Base-by-base conservation (phyloP, 2,113 vertebrate genomes). In the Gila orcuttii region DNA sequence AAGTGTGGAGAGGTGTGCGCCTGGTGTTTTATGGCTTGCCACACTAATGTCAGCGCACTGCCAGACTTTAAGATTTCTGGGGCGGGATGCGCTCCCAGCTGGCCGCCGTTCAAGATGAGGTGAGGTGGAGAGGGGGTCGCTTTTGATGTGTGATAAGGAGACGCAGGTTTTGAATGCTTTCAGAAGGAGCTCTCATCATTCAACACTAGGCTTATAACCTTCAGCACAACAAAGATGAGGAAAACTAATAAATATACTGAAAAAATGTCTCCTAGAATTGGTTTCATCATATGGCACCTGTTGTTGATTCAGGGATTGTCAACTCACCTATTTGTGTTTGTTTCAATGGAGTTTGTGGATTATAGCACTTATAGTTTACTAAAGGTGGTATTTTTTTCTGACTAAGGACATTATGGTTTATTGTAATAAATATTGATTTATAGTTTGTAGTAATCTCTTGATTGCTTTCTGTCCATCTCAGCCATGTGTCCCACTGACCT, bases 401-500 rank as follows among this genome's bases (percentile, higher is more conserved):
- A 19, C 9, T 36, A 0, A 33, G 2, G 21, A n/a, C 11, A 8
- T 13, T 36, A 39, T 23, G 31, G 2, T 42, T 60, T 13, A 79
- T 75, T n/a, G n/a, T 50, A 47, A 17, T 50, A 1, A n/a, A 71
- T 71, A 39, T 55, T 6, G 17, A 15, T 71, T 42, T 45, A 28
- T 39, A 39, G 25, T 50, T 52, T 52, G 23, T 66, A 47, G 23
- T 74, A 45, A 55, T 69, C 5, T 73, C 62, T 71, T 1, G n/a
- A 21, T 85, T 45, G 11, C 33, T 78, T 25, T 83, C 52, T 31
- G 12, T 77, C 47, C 33, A 28, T 55, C 2, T 57, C 94, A 96
- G 97, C 97, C 47, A 97, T 99, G 91, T 99, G 97, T 89, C 97
- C 98, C 7, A 96, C 97, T 19, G 98, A 99, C 94, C 96, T 99